These are phyloP conservation scores for Rhinogobio ventralis DNA, from an alignment of 2,797 vertebrate genomes.

Conservation along the genomic window DNA sequence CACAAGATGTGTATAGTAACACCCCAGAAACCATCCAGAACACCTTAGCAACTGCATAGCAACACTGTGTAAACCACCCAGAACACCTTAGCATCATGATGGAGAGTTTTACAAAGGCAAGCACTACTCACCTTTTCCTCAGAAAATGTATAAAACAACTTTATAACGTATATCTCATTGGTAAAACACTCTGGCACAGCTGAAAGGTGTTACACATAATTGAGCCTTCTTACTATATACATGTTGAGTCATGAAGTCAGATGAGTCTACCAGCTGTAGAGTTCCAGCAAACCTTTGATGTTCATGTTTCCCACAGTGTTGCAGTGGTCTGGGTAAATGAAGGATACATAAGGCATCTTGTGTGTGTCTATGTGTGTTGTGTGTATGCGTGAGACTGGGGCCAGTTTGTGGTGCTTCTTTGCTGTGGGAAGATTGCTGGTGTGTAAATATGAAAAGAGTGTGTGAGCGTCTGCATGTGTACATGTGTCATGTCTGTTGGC, in stretches of 20 bases:
- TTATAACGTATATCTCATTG: neutral
- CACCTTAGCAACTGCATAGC: neutral
- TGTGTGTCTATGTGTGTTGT: neutral
- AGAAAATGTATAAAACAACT: neutral
- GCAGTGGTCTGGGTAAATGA: constrained; percentile 52
- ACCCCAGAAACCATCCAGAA: neutral
- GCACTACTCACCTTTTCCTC: neutral
- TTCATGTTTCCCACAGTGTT: constrained; percentile 53
- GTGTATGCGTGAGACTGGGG: constrained; percentile 20
- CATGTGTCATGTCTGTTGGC: constrained; percentile 48
- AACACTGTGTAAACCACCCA: neutral
- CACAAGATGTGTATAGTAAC: neutral
- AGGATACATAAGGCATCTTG: constrained; percentile 37
- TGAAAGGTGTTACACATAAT: constrained; percentile 39
- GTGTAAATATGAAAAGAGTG: constrained; percentile 55
- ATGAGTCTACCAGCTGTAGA: constrained; percentile 49
- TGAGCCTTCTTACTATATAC: constrained; percentile 36
- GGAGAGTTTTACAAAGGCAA: neutral
- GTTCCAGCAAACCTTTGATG: constrained; percentile 43
- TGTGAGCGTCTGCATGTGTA: constrained; percentile 29
- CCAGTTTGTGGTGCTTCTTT: constrained; percentile 50
- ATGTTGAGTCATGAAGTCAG: constrained; percentile 43
- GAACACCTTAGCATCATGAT: neutral
- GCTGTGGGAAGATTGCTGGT: constrained; percentile 57
- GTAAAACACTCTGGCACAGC: neutral